Conservation (phyloP, 37 sponge, comb jelly and placozoan genomes). For the Agelas oroides region DNA sequence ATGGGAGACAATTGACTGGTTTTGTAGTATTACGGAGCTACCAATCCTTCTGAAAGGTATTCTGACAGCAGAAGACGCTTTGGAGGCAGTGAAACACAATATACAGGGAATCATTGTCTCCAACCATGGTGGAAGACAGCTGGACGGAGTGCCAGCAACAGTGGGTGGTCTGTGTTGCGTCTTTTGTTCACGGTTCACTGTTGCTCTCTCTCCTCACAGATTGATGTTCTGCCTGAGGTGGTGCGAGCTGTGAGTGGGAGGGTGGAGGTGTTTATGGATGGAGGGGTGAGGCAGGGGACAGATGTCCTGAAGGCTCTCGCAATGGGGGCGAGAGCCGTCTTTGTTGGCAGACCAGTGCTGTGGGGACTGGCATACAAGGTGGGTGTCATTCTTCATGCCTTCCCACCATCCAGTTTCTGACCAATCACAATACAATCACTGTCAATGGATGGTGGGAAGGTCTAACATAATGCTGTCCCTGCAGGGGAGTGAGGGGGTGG, state of each 20-base stretch:
- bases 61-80: conserved; percentile 83
- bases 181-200: background rate
- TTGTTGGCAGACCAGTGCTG: conserved; percentile 81
- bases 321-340: conserved; percentile 84
- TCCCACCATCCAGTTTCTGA: too few relatives aligned
- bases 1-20: conserved; percentile 83
- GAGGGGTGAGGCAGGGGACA: conserved; percentile 86
- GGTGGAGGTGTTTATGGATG: conserved; percentile 85
- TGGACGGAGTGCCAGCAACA: conserved; percentile 83
- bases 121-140: conserved; percentile 90
- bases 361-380: conserved; percentile 88
- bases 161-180: conserved; percentile 31
- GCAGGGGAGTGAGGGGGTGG: conserved; percentile 83
- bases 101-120: conserved; percentile 85
- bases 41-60: conserved; percentile 87
- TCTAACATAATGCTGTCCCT: background rate
- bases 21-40: conserved; percentile 62
- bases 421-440: too few relatives aligned
- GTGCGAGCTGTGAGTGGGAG: conserved; percentile 70
- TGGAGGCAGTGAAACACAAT: conserved; percentile 64
- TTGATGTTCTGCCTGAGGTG: conserved; percentile 78
- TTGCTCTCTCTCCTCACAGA: conserved; percentile 19
- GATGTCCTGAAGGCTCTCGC: conserved; percentile 91
- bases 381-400: conserved; percentile 9
- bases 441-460: too few relatives aligned